Conservation (phyloP, 2,888 invertebrate species). For the Bibio marci region DNA sequence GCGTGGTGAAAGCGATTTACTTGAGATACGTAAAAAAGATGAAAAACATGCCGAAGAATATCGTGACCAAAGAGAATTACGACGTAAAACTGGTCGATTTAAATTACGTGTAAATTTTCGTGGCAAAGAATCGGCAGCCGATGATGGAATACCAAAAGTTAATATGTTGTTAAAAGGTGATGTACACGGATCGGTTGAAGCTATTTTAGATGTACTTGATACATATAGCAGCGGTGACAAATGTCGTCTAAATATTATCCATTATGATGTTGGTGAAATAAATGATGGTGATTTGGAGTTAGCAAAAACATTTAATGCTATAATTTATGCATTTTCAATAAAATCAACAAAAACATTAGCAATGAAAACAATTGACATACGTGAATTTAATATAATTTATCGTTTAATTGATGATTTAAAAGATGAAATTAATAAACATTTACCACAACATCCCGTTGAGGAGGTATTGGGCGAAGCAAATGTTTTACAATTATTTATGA, state of each 20-base stretch:
- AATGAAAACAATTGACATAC: slow-evolving; percentile 37
- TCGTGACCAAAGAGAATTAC: slow-evolving; percentile 38
- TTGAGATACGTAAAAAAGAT: slow-evolving; percentile 45
- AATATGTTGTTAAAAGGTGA: slow-evolving; percentile 61
- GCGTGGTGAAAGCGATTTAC: slow-evolving; percentile 43
- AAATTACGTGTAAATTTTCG: slow-evolving; percentile 35
- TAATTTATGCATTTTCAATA: slow-evolving; percentile 83
- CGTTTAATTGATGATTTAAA: slow-evolving; percentile 79
- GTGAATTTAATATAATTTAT: slow-evolving; percentile 79
- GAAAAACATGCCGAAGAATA: slow-evolving; percentile 48
- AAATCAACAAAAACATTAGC: slow-evolving; percentile 28
- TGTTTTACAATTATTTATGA: slow-evolving; percentile 65
- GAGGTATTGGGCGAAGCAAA: slow-evolving; percentile 72
- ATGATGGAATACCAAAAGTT: slow-evolving; percentile 36
- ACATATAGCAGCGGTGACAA: slow-evolving; percentile 58
- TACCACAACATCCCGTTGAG: slow-evolving; percentile 59
- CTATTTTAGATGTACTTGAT: slow-evolving; percentile 76
- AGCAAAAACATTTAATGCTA: slow-evolving; percentile 56
- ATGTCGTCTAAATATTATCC: slow-evolving; percentile 69
- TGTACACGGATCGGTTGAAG: slow-evolving; percentile 92
- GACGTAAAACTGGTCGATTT: slow-evolving; percentile 36
- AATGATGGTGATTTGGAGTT: slow-evolving; percentile 69
- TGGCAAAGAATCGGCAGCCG: slow-evolving; percentile 33
- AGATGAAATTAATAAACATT: slow-evolving; percentile 48
- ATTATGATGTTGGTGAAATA: slow-evolving; percentile 80